Conservation (phyloP, 1,140 invertebrate genomes). For the Brachionus koreanus region DNA sequence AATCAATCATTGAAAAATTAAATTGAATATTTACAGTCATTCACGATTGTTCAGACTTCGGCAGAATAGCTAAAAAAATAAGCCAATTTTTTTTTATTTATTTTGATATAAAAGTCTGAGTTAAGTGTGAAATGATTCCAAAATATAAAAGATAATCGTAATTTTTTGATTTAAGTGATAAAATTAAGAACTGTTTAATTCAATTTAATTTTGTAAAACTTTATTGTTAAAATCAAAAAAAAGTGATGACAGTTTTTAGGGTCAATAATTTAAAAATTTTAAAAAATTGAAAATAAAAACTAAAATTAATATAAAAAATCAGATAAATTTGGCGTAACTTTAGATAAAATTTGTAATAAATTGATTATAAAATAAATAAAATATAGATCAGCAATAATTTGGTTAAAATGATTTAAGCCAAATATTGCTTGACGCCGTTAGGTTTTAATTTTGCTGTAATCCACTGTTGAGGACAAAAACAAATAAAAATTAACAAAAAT, state of each 20-base stretch:
- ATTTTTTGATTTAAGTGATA: too few species aligned
- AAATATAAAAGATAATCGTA: too few species aligned
- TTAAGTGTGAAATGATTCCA: too few species aligned
- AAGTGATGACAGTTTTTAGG: neutral
- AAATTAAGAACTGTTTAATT: too few species aligned
- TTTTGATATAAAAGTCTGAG: too few species aligned
- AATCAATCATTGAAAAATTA: too few species aligned
- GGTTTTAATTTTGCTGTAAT: neutral
- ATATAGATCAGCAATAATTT: neutral
- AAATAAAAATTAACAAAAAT: conserved; percentile 6
- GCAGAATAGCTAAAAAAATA: too few species aligned
- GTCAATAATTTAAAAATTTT: neutral
- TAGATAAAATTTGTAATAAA: neutral
- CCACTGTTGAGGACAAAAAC: neutral
- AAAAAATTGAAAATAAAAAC: neutral
- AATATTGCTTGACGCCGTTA: neutral
- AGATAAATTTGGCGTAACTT: neutral
- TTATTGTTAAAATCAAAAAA: neutral
- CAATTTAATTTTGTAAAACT: neutral
- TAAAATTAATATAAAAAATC: neutral
- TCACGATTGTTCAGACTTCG: too few species aligned
- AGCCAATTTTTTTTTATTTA: too few species aligned
- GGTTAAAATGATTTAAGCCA: neutral
- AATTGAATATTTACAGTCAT: too few species aligned
- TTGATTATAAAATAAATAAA: neutral